These are phyloP conservation scores for Mungos mungo DNA, from an alignment of 2,113 vertebrate species.

Conservation along the genomic window DNA sequence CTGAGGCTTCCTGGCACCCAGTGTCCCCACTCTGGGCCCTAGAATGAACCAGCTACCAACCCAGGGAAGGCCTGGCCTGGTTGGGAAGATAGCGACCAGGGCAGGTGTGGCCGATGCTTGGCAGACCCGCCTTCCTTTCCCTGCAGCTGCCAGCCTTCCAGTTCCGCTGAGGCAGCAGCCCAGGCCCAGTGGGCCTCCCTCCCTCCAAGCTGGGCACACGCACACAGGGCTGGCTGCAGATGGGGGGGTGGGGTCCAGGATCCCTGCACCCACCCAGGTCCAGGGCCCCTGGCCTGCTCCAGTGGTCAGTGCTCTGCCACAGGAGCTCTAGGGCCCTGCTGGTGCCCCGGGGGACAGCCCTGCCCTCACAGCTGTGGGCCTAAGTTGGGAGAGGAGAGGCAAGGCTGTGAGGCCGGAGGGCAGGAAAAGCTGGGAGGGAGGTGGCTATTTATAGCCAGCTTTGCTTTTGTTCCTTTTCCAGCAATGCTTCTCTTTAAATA, in stretches of 20 bases:
- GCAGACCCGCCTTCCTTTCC: background rate
- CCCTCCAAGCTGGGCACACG: slow-evolving; percentile 11
- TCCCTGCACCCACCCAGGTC: background rate
- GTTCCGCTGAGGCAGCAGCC: slow-evolving; percentile 72
- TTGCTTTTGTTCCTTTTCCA: slow-evolving; percentile 88
- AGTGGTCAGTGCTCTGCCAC: background rate
- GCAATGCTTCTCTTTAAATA: slow-evolving; percentile 85
- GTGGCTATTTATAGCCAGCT: slow-evolving; percentile 85
- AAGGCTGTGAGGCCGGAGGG: slow-evolving; percentile 66
- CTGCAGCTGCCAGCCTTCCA: slow-evolving; percentile 12
- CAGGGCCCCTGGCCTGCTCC: background rate
- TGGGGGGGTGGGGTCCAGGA: background rate
- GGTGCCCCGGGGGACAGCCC: background rate
- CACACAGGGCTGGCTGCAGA: slow-evolving; percentile 34
- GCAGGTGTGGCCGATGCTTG: background rate
- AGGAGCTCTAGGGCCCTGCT: background rate
- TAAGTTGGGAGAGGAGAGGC: slow-evolving; percentile 50
- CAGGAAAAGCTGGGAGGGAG: slow-evolving; percentile 82
- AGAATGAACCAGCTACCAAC: background rate
- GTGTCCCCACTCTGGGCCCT: background rate
- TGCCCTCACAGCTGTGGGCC: slow-evolving; percentile 50
- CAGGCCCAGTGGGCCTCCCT: slow-evolving; percentile 1
- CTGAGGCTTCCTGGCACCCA: background rate
- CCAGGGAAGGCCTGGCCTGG: background rate
- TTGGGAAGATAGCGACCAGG: background rate